Percentiles rank a stretch among this genome's conserved stretches.
phyloP scores from a whole-genome alignment of 2,888 invertebrate species.

The Aromia moschata region DNA sequence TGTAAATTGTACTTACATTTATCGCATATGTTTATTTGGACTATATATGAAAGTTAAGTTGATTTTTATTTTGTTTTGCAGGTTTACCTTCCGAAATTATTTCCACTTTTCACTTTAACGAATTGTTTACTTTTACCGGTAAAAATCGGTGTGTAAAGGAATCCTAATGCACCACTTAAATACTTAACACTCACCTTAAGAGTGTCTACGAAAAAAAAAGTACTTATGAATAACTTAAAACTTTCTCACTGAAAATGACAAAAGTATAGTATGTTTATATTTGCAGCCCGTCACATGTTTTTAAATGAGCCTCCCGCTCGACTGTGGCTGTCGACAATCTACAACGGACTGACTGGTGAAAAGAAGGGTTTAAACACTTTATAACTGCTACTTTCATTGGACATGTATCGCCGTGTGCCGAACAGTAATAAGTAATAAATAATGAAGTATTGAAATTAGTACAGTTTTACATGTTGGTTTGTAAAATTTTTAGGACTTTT shows the following conservation, averaged over 20 bases:
- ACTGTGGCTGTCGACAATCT: constrained; percentile 9
- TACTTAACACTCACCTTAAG: neutral
- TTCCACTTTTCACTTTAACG: too few relatives aligned
- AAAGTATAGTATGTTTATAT: constrained; percentile 7
- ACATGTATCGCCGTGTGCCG: neutral
- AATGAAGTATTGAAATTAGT: too few relatives aligned
- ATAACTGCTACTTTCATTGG: constrained; percentile 17
- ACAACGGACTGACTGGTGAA: constrained; percentile 17
- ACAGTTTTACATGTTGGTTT: too few relatives aligned
- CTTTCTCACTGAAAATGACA: neutral
- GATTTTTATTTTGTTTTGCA: too few relatives aligned
- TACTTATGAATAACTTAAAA: neutral
- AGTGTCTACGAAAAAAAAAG: neutral
- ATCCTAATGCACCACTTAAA: neutral
- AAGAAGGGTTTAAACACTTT: constrained; percentile 20
- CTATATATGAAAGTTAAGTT: too few relatives aligned
- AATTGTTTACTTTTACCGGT: too few relatives aligned
- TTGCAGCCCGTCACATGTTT: constrained; percentile 20
- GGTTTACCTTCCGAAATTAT: too few relatives aligned
- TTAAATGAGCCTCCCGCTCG: constrained; percentile 15
- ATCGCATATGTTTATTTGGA: too few relatives aligned
- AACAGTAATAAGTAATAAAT: too few relatives aligned
- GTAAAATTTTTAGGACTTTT: too few relatives aligned
- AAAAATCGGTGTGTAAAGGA: too few relatives aligned
- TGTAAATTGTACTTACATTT: too few relatives aligned